Evolutionary conservation across 1,140 invertebrate species (phyloP).

Genomic region (Belonocnema kinseyi): DNA sequence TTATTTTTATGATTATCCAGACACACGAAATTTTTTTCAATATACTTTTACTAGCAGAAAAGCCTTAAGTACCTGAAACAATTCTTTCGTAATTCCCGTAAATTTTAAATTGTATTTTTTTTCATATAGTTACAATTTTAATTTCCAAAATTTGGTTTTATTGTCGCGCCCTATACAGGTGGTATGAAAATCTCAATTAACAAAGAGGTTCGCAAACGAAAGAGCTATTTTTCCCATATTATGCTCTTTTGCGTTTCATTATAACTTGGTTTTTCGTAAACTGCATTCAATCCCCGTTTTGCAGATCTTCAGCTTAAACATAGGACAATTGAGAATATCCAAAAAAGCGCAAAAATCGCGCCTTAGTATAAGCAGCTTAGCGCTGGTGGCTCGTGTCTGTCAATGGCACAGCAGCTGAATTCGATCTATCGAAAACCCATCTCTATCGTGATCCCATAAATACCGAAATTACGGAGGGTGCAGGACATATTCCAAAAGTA

Average conservation of each 20-base stretch:
- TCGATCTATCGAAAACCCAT: conserved; percentile 58
- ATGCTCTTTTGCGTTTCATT: conserved; percentile 37
- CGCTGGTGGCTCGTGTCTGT: conserved; percentile 49
- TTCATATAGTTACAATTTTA: too few species aligned
- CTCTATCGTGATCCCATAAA: conserved; percentile 54
- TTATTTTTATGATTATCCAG: too few species aligned
- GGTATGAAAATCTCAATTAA: too few species aligned
- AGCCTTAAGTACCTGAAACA: too few species aligned
- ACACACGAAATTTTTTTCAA: too few species aligned
- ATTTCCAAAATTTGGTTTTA: too few species aligned
- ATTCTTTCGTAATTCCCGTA: too few species aligned
- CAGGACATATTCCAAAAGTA: conserved; percentile 43
- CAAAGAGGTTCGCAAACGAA: not conserved
- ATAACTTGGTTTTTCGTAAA: conserved; percentile 52
- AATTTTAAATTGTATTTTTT: too few species aligned
- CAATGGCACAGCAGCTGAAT: conserved; percentile 49
- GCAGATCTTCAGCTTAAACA: conserved; percentile 45
- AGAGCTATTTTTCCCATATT: not conserved
- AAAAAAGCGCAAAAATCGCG: conserved; percentile 58
- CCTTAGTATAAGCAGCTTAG: conserved; percentile 58
- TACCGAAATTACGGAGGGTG: conserved; percentile 54
- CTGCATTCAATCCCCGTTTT: conserved; percentile 52
- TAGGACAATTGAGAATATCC: conserved; percentile 39
- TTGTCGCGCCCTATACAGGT: too few species aligned
- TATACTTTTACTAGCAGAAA: too few species aligned